These are phyloP conservation scores for Drosophila ficusphila DNA, from an alignment of 1,140 invertebrate genomes.

Conservation along the genomic window DNA sequence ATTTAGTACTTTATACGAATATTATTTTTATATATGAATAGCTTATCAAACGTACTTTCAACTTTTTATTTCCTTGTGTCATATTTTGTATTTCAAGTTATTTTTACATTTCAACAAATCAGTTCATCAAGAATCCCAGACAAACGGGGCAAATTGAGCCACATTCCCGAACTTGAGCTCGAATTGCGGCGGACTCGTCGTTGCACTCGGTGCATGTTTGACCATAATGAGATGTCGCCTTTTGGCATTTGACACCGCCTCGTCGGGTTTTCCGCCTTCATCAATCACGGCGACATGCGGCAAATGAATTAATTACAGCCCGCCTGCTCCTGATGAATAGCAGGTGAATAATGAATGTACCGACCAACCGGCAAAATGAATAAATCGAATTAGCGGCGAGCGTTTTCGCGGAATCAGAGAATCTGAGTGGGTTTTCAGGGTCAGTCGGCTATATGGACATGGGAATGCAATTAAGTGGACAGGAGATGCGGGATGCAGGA, in stretches of 20 bases:
- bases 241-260: conserved; percentile 17
- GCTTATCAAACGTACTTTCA: too few species aligned
- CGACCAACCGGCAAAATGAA: conserved; percentile 13
- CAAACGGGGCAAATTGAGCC: too few species aligned
- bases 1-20: too few species aligned
- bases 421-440: background rate
- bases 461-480: conserved; percentile 30
- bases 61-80: too few species aligned
- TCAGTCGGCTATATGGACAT: background rate
- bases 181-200: too few species aligned
- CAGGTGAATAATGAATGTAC: conserved; percentile 15
- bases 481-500: background rate
- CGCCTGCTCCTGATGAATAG: conserved; percentile 17
- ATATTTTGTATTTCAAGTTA: too few species aligned
- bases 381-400: conserved; percentile 33
- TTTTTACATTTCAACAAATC: too few species aligned
- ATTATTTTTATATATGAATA: too few species aligned
- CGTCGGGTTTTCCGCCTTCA: conserved; percentile 2
- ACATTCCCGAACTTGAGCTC: too few species aligned
- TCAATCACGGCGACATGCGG: conserved; percentile 8
- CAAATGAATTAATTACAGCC: conserved; percentile 33
- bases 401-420: too few species aligned
- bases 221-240: background rate
- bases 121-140: too few species aligned
- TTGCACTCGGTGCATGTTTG: background rate